Evolutionary conservation across 1,140 invertebrate species (phyloP), one percentile per base, ranked within the genome.

Genomic region (Drosophila suzukii): DNA sequence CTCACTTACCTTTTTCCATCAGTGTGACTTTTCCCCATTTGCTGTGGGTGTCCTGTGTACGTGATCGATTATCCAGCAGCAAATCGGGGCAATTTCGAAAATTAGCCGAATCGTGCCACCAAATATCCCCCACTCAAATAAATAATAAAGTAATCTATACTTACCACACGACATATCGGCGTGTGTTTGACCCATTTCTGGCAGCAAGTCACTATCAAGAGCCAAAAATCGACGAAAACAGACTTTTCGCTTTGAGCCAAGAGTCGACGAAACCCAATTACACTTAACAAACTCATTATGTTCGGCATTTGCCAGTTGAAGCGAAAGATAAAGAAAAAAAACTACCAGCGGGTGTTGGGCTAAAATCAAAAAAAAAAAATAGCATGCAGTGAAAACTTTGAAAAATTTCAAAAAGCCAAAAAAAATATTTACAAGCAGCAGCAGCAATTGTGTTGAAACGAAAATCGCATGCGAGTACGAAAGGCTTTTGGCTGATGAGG

Each of bases 211-310:
- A 41, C 77, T 62, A 71, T 80, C 70, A 62, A 32, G 13, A 73
- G 50, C 53, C 30, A 38, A 27, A 67, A 60, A 50, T 44, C 54
- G n/a, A 47, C 13, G 49, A 39, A 27, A 27, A 27, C 27, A 4
- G 24, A n/a, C 62, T 56, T 34, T 50, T 50, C 17, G 47, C 36
- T 43, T 2, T 36, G 32, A 53, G 54, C 30, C 65, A 46, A 49
- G 11, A 39, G 36, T 47, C 44, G 15, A 57, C 43, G 8, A 44
- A 54, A 38, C 61, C 79, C 75, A 82, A 82, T 83, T 82, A 83
- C 80, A 83, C 75, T 82, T 82, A 83, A 82, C 80, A 83, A 82
- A 82, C 80, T 82, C 80, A 83, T 82, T 82, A 82, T 83, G 70
- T 83, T 83, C 62, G 67, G 58, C 59, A 41, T 62, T 77, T 65